Conservation (phyloP, 2,888 invertebrate species). For the Yponomeuta evonymella region DNA sequence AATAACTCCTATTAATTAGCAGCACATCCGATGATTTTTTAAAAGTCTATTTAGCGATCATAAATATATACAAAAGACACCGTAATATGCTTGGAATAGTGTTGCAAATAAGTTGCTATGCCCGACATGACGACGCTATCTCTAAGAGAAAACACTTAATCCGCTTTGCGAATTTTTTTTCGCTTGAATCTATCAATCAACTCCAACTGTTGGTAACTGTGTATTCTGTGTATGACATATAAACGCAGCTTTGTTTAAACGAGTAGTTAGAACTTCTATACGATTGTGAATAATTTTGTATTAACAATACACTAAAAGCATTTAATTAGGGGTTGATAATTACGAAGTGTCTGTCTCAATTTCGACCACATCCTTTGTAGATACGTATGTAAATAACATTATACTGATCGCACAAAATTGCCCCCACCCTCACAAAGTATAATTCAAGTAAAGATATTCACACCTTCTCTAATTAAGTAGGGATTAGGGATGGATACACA, state of each 20-base stretch:
- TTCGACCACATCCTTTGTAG: conserved; percentile 59
- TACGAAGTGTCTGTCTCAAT: conserved; percentile 55
- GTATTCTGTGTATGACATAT: background rate
- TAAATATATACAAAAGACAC: conserved; percentile 25
- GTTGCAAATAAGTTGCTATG: conserved; percentile 26
- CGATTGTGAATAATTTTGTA: too few species aligned
- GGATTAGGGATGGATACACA: conserved; percentile 64
- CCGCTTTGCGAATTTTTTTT: conserved; percentile 12
- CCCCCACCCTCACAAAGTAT: conserved; percentile 60
- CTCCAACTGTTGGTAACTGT: conserved; percentile 3
- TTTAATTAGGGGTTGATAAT: conserved; percentile 64
- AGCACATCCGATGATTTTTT: conserved; percentile 33
- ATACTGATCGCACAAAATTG: conserved; percentile 35
- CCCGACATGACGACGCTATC: conserved; percentile 27
- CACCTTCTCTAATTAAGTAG: conserved; percentile 69
- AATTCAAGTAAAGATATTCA: conserved; percentile 64
- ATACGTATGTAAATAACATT: conserved; percentile 49
- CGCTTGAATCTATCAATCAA: conserved; percentile 5
- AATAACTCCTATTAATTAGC: conserved; percentile 48
- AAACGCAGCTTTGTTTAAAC: background rate
- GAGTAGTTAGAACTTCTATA: background rate
- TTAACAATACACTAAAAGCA: conserved; percentile 15
- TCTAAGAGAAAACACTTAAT: conserved; percentile 25
- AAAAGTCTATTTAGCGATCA: conserved; percentile 30
- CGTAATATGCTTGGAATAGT: conserved; percentile 23